Conservation (phyloP, 2,113 vertebrate species). For the Theristicus caerulescens region DNA sequence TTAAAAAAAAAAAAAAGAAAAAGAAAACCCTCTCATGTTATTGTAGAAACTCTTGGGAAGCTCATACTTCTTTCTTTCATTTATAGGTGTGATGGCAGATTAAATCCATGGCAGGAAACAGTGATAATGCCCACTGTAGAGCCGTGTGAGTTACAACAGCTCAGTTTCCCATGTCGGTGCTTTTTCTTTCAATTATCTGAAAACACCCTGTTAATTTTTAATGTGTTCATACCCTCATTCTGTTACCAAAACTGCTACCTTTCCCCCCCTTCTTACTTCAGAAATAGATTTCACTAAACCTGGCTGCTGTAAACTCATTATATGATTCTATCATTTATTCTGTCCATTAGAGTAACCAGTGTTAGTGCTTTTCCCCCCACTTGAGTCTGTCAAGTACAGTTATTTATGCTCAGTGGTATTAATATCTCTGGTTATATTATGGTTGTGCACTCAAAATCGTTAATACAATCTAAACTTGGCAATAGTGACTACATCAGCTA, state of each 20-base stretch:
- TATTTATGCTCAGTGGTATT: conserved; percentile 61
- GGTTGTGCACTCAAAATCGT: conserved; percentile 49
- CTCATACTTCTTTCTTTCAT: neutral
- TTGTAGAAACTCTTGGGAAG: conserved; percentile 26
- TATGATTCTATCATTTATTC: conserved; percentile 18
- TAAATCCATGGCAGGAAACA: neutral
- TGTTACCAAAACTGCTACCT: conserved; percentile 6
- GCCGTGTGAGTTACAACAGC: neutral
- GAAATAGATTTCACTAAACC: conserved; percentile 50
- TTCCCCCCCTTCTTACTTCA: neutral
- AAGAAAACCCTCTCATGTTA: neutral
- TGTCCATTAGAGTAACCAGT: conserved; percentile 46
- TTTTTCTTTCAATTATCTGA: conserved; percentile 49
- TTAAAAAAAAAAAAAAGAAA: neutral
- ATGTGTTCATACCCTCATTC: conserved; percentile 12
- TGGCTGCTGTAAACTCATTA: conserved; percentile 38
- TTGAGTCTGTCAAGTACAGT: conserved; percentile 59
- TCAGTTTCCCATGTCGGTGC: neutral
- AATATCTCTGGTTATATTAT: conserved; percentile 41
- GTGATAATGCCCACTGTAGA: conserved; percentile 37
- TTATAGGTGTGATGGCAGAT: conserved; percentile 3
- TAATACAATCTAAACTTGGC: conserved; percentile 55
- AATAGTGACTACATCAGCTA: conserved; percentile 60
- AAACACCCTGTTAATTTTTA: conserved; percentile 59
- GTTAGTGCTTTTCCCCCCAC: conserved; percentile 19